Base-by-base conservation (phyloP, 1,140 invertebrate genomes). In the Zaprionus tsacasi region DNA sequence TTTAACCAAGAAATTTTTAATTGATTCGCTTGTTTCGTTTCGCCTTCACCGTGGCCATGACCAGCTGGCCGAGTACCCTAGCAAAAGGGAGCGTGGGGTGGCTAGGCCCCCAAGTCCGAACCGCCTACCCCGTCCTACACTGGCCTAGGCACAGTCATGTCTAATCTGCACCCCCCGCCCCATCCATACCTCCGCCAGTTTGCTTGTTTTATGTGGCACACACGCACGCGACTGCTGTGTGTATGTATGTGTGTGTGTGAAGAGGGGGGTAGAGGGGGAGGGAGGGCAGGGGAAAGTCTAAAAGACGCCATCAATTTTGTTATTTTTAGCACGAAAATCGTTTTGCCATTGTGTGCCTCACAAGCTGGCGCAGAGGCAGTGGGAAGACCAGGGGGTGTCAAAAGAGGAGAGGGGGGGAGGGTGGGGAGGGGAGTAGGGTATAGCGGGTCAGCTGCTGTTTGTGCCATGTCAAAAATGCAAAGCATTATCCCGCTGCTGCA, bases 301-400 rank as follows among this genome's bases (percentile, higher is more conserved):
- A 81, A 82, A 78, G 70, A 74, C 69, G 85, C 83, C 78, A 89
- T 85, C 77, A 89, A 87, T 87, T 87, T 76, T 67, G 80, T 89
- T 88, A 88, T 88, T 88, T 88, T 88, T 88, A 88, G 85, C 85
- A 82, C 70, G 83, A 78, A 87, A 87, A 87, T 87, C 83, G 83
- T 88, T 87, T 76, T 81, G 77, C 71, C 79, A 87, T 76, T 76
- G 73, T 71, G 33, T 57, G 83, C 76, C 69, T 71, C 69, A 54
- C 55, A 15, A 45, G n/a, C n/a, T 15, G 7, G n/a, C n/a, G n/a
- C 7, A 7, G 0, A n/a, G 57, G 15, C 25, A n/a, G n/a, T n/a
- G n/a, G n/a, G n/a, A n/a, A n/a, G n/a, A n/a, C n/a, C n/a, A 27
- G 10, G 33, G 58, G 58, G 40, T 30, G 27, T 1, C 6, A n/a